Conservation (phyloP, 2,113 vertebrate genomes). For the Leptobrachium leishanense region DNA sequence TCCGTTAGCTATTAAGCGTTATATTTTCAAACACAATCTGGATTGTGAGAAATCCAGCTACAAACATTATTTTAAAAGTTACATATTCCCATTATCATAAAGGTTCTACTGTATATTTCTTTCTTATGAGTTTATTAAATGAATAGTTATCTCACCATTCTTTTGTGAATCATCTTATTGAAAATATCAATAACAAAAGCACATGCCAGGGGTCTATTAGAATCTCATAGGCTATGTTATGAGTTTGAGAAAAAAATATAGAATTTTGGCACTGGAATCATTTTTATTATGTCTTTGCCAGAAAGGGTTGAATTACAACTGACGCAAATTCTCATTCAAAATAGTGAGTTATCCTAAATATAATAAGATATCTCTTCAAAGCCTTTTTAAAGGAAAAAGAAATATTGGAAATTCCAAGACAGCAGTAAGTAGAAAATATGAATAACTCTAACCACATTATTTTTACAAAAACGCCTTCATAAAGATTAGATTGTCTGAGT, state of each 20-base stretch:
- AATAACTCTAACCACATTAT: not conserved
- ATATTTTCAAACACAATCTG: no score
- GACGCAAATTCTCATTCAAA: conserved; percentile 29
- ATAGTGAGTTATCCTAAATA: conserved; percentile 18
- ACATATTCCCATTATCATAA: no score
- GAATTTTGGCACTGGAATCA: conserved; percentile 30
- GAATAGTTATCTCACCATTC: no score
- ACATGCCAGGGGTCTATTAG: conserved; percentile 14
- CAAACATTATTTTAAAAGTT: no score
- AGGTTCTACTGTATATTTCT: no score
- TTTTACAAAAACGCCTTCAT: not conserved
- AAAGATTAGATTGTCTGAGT: no score
- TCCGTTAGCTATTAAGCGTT: no score
- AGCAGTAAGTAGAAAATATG: conserved; percentile 5
- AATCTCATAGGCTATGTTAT: conserved; percentile 34
- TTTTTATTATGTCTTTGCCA: conserved; percentile 24
- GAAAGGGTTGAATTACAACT: conserved; percentile 25
- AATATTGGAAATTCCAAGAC: conserved; percentile 6
- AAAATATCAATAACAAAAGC: not conserved
- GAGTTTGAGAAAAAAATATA: conserved; percentile 13
- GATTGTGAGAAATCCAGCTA: no score
- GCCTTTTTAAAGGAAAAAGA: not conserved
- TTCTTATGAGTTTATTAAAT: no score
- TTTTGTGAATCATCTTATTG: no score
- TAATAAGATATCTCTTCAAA: conserved; percentile 29